A percentile compares a stretch with the other conserved stretches of the same genome.
Evolutionary conservation across 2,888 invertebrate genomes (phyloP).

Genomic region (Syrphus vitripennis): DNA sequence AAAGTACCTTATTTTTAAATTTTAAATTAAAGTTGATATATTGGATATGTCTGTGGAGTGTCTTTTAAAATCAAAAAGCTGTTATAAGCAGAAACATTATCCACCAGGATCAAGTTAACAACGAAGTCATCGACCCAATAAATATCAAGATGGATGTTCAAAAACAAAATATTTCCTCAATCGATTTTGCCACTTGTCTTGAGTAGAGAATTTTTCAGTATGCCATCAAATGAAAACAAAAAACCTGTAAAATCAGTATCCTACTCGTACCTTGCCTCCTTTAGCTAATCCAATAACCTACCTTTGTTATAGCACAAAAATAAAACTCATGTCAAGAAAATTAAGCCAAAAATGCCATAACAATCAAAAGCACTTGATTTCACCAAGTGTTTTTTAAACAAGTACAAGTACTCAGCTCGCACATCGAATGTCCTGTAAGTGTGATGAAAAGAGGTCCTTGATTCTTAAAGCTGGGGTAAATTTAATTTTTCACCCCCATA

Average conservation of each 20-base stretch:
- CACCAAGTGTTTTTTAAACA: neutral
- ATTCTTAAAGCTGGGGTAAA: conserved; percentile 26
- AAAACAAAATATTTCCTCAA: conserved; percentile 8
- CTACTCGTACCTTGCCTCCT: neutral
- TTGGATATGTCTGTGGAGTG: no score
- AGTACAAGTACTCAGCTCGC: neutral
- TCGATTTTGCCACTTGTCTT: conserved; percentile 33
- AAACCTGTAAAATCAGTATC: neutral
- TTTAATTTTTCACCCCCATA: conserved; percentile 12
- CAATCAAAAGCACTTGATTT: neutral
- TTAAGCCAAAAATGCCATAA: neutral
- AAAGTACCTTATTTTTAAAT: no score
- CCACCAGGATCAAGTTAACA: no score
- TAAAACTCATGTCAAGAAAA: conserved; percentile 26
- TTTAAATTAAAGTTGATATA: no score
- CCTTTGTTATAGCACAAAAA: neutral
- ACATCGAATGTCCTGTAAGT: neutral
- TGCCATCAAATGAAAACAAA: neutral
- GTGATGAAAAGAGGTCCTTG: neutral
- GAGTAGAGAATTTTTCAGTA: neutral
- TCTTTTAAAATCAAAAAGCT: no score
- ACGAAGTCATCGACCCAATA: no score
- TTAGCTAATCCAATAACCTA: no score
- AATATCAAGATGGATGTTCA: no score
- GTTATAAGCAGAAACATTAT: no score